Evolutionary conservation across 2,797 vertebrate genomes (phyloP).

Genomic region (Silurus aristotelis): DNA sequence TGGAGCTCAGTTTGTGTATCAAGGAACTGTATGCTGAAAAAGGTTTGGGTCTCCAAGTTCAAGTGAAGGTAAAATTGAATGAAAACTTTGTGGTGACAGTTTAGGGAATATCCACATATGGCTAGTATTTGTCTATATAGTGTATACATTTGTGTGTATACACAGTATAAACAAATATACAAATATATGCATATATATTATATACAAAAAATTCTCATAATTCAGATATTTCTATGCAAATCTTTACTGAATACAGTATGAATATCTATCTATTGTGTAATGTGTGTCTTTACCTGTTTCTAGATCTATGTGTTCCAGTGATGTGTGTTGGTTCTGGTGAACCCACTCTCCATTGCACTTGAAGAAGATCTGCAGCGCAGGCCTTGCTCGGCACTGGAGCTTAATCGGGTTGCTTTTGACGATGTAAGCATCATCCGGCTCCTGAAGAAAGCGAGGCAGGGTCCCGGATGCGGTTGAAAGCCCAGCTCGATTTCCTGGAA

Average conservation of each 20-base stretch:
- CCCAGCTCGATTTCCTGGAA: slow-evolving; percentile 69
- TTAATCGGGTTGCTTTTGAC: slow-evolving; percentile 96
- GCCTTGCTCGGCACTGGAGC: slow-evolving; percentile 86
- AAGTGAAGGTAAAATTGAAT: too few species aligned
- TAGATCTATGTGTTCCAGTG: slow-evolving; percentile 87
- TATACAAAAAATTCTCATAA: too few species aligned
- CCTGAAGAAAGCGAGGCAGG: slow-evolving; percentile 92
- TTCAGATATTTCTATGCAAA: not conserved
- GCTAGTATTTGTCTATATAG: too few species aligned
- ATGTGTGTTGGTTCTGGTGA: slow-evolving; percentile 92
- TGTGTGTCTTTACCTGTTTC: slow-evolving; percentile 78
- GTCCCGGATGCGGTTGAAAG: slow-evolving; percentile 75
- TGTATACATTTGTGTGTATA: too few species aligned
- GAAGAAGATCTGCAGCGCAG: slow-evolving; percentile 97
- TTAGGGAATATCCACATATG: too few species aligned
- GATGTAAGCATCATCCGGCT: slow-evolving; percentile 94
- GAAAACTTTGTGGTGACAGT: too few species aligned
- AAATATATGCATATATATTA: too few species aligned
- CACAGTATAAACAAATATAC: too few species aligned
- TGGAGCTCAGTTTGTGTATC: too few species aligned
- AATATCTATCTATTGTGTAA: not conserved
- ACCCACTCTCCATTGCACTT: slow-evolving; percentile 99
- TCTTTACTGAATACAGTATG: not conserved
- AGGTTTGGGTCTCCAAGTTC: too few species aligned
- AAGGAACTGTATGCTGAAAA: too few species aligned